These are phyloP conservation scores for Himalopsyche phryganea DNA, from an alignment of 1,140 invertebrate species.

Conservation along the genomic window DNA sequence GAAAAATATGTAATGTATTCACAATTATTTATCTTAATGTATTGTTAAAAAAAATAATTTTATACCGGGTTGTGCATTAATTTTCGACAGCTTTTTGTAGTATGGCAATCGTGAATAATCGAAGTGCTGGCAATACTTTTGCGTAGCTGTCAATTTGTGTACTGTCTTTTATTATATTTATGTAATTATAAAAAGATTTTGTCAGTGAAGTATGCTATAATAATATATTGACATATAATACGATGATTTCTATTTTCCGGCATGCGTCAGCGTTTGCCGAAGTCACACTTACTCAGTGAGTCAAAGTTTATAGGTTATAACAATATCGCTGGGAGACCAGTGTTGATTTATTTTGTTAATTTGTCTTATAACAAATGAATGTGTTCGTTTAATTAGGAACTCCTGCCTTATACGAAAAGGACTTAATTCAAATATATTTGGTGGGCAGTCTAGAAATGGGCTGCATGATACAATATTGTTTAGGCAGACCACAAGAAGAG, in stretches of 20 bases:
- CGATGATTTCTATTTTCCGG: constrained; percentile 1
- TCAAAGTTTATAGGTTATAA: constrained; percentile 13
- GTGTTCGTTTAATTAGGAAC: constrained; percentile 8
- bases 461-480: constrained; percentile 13
- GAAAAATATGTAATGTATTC: not conserved
- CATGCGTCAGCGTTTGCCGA: constrained; percentile 2
- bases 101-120: constrained; percentile 1
- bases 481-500: constrained; percentile 16
- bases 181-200: constrained; percentile 16
- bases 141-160: constrained; percentile 2
- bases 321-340: not conserved
- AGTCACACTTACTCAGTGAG: constrained; percentile 13
- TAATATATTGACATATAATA: constrained; percentile 11
- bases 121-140: not conserved
- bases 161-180: constrained; percentile 7
- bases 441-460: not conserved
- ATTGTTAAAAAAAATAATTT: not conserved
- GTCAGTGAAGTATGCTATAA: not conserved
- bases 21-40: not conserved
- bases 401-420: constrained; percentile 7
- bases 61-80: no score
- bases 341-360: not conserved
- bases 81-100: constrained; percentile 2
- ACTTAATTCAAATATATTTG: constrained; percentile 4
- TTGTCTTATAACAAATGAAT: no score